Percentiles rank a stretch among this genome's conserved stretches.
These are phyloP conservation scores for Doryteuthis pealeii DNA, from an alignment of 1,140 invertebrate genomes.

Conservation along the genomic window DNA sequence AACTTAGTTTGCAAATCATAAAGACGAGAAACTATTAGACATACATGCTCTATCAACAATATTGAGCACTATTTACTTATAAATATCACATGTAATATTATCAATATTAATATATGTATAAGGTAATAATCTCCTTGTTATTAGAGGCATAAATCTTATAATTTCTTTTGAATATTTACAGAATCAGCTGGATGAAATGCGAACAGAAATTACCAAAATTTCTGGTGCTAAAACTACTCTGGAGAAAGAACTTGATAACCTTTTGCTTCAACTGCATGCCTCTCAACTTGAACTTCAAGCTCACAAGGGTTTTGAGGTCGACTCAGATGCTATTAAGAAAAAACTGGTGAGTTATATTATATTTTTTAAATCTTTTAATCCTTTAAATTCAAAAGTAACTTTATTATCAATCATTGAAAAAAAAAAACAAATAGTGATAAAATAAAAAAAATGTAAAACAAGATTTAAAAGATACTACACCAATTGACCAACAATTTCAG, in stretches of 20 bases:
- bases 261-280: constrained; percentile 69
- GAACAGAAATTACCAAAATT: constrained; percentile 71
- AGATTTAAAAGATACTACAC: too few relatives aligned
- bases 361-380: background rate
- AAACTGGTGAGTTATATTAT: constrained; percentile 60
- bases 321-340: constrained; percentile 64
- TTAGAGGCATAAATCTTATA: too few relatives aligned
- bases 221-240: constrained; percentile 65
- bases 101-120: too few relatives aligned
- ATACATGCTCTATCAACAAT: too few relatives aligned
- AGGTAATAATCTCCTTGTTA: too few relatives aligned
- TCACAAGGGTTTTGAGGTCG: constrained; percentile 54
- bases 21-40: too few relatives aligned
- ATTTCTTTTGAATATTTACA: constrained; percentile 56
- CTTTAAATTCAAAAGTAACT: background rate
- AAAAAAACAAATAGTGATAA: too few relatives aligned
- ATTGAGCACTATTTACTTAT: too few relatives aligned
- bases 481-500: too few relatives aligned
- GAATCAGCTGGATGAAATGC: constrained; percentile 75
- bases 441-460: too few relatives aligned
- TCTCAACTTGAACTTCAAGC: constrained; percentile 64
- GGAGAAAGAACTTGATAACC: constrained; percentile 68
- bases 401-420: background rate
- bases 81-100: too few relatives aligned
- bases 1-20: too few relatives aligned